Conservation (phyloP, 2,797 vertebrate genomes). For the Halcyon leucocephala region DNA sequence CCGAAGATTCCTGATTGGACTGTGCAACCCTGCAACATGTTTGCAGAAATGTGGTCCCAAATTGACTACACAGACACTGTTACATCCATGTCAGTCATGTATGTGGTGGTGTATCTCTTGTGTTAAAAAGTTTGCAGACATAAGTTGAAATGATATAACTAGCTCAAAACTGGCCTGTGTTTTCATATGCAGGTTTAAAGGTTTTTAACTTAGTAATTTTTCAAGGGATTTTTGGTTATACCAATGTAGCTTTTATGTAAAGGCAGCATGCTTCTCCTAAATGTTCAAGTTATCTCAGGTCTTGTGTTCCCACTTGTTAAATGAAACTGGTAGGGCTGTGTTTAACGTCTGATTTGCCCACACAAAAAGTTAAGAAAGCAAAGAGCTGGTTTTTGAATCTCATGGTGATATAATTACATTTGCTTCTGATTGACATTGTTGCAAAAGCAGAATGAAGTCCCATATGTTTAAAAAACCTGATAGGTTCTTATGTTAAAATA, state of each 20-base stretch:
- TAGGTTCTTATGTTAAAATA: conserved; percentile 20
- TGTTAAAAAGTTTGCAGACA: background rate
- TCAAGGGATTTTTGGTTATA: background rate
- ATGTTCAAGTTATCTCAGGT: background rate
- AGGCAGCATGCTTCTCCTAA: background rate
- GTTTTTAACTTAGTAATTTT: background rate
- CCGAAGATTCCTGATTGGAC: background rate
- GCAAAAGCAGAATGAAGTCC: conserved; percentile 6
- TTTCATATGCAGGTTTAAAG: rapidly evolving
- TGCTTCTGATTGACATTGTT: background rate
- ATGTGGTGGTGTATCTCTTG: background rate
- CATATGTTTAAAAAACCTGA: conserved; percentile 30
- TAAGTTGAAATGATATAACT: background rate
- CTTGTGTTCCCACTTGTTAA: background rate
- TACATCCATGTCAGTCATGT: rapidly evolving
- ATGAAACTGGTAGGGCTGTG: background rate
- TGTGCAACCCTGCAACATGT: rapidly evolving
- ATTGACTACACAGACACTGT: rapidly evolving
- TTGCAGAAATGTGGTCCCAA: background rate
- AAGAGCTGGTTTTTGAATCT: conserved; percentile 7
- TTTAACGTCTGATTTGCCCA: background rate
- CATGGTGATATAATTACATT: background rate
- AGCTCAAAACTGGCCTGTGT: background rate
- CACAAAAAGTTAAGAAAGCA: background rate
- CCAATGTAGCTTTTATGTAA: background rate